phyloP scores from a whole-genome alignment of 2,888 invertebrate species.

The Panzeria rudis region DNA sequence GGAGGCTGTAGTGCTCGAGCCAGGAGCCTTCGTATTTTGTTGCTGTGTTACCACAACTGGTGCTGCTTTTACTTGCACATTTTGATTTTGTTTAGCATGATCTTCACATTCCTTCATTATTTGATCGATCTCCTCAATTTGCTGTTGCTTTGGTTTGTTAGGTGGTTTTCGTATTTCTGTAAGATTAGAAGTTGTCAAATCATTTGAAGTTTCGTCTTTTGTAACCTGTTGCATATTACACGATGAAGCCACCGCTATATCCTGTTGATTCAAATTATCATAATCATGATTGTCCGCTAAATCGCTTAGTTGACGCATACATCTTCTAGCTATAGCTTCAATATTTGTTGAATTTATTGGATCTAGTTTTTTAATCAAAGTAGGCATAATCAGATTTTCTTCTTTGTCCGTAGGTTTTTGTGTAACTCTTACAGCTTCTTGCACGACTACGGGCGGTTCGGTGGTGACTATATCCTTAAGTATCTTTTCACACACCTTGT shows the following conservation, averaged over 20 bases:
- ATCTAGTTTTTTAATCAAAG: constrained; percentile 84
- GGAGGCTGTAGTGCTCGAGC: constrained; percentile 78
- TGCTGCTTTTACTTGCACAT: constrained; percentile 69
- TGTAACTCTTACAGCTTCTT: constrained; percentile 79
- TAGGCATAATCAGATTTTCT: constrained; percentile 78
- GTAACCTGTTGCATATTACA: constrained; percentile 68
- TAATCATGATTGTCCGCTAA: constrained; percentile 82
- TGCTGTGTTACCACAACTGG: constrained; percentile 31
- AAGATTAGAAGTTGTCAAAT: constrained; percentile 70
- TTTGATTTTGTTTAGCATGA: constrained; percentile 76
- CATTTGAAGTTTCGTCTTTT: constrained; percentile 69
- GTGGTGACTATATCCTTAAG: constrained; percentile 81
- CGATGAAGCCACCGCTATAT: constrained; percentile 66
- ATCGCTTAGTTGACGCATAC: constrained; percentile 82
- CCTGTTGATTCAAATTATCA: constrained; percentile 80
- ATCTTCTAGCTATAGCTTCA: constrained; percentile 85
- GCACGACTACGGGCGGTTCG: constrained; percentile 80
- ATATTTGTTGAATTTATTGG: constrained; percentile 84
- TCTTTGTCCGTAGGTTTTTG: constrained; percentile 70
- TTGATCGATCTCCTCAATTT: constrained; percentile 82
- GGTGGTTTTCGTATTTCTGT: constrained; percentile 68
- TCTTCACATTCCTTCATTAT: constrained; percentile 83
- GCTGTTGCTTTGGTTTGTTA: constrained; percentile 71
- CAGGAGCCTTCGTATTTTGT: constrained; percentile 54
- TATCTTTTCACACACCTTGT: constrained; percentile 82